Base-by-base conservation (phyloP, 2,888 invertebrate species). In the Ectobius pallidus region DNA sequence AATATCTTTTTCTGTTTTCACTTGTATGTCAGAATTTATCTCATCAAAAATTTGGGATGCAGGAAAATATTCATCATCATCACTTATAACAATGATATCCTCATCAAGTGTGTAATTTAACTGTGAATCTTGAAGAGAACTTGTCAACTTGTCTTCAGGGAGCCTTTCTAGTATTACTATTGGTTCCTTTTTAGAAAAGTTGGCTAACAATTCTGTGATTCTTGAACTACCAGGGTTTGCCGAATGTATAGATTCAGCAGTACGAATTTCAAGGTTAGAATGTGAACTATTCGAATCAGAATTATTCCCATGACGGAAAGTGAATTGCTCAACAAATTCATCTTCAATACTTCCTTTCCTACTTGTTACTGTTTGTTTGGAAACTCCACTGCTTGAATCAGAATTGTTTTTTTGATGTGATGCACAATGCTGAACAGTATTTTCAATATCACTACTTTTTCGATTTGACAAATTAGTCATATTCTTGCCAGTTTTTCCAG, bases 31-130 rank as follows among this genome's bases (percentile, higher is more conserved):
- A 39, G 83, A 82, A 34, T 77, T 85, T 85, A 2, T 82, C 82
- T 22, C 84, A 83, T 74, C 85, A 83, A 87, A 87, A 1, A 89
- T 84, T 49, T 89, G 85, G 61, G 88, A 85, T 61, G 83, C 78
- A 20, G 84, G 83, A 83, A 88, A 87, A 70, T 86, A 85, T 69
- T 85, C 84, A 16, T 42, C 42, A 77, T 86, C 86, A 79, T 86
- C 87, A 70, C 55, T 55, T 25, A 42, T 42, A 22, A 69, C 42
- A 39, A 69, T 69, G 22, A 58, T 69, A n/a, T 69, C 69, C 16
- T 69, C 69, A 42, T 62, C 39, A 25, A 63, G 46, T 63, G 70
- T 72, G n/a, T 69, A 30, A 32, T 32, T 63, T 58, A 58, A 58
- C 11, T 34, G 34, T 22, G 58, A 58, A 6, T 58, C 32, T 30